Conservation (phyloP, 2,888 invertebrate species). For the Lumbricus terrestris region DNA sequence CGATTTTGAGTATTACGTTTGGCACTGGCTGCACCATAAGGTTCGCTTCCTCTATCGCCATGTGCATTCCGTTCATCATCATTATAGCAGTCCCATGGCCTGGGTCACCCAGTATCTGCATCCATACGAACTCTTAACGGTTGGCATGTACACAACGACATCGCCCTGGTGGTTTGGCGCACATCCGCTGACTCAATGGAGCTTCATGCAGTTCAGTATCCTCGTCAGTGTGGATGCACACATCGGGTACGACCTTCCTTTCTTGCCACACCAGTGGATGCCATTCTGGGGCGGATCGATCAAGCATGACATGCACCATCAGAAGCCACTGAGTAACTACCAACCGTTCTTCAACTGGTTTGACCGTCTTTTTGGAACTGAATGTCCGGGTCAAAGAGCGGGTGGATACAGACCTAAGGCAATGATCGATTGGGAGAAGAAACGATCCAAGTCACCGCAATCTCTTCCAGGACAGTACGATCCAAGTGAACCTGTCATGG, state of each 20-base stretch:
- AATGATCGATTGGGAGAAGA: conserved; percentile 50
- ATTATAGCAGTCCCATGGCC: conserved; percentile 59
- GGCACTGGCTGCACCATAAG: conserved; percentile 60
- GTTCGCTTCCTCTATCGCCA: conserved; percentile 59
- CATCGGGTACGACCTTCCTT: conserved; percentile 61
- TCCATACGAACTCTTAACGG: conserved; percentile 61
- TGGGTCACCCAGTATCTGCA: conserved; percentile 62
- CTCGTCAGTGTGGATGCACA: conserved; percentile 60
- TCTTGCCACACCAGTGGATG: conserved; percentile 55
- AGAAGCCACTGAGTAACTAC: conserved; percentile 61
- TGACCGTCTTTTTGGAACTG: conserved; percentile 57
- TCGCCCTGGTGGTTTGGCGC: conserved; percentile 56
- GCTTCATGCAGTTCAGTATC: conserved; percentile 59
- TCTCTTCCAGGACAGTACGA: conserved; percentile 12
- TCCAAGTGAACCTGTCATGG: conserved; percentile 7
- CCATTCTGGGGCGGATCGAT: conserved; percentile 60
- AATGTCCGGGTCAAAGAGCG: conserved; percentile 53
- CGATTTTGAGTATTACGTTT: conserved; percentile 61
- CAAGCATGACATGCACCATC: conserved; percentile 62
- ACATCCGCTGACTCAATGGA: conserved; percentile 60
- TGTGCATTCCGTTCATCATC: conserved; percentile 61
- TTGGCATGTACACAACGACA: conserved; percentile 60
- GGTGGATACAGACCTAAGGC: conserved; percentile 50
- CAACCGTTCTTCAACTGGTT: conserved; percentile 61
- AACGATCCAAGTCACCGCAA: background rate